Evolutionary conservation across 2,888 invertebrate genomes (phyloP), one percentile per base, ranked within the genome.

Genomic region (Drosophila emarginata): DNA sequence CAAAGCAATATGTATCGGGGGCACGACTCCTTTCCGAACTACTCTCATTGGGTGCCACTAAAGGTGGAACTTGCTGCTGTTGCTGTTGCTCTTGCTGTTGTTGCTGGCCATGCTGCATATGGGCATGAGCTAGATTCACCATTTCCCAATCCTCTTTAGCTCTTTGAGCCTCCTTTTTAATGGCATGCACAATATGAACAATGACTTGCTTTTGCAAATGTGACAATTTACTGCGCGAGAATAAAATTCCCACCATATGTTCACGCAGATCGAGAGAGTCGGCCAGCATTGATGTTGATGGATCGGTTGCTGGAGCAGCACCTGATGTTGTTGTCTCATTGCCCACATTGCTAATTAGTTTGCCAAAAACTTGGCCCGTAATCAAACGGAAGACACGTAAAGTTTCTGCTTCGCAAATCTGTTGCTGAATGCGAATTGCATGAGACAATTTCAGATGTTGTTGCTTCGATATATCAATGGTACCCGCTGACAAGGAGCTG

Each of bases 211-310:
- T 97, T 91, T 98, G 98, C 61, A 98, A 93, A 83, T 97, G 96
- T 0, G 98, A 98, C 23, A 99, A 93, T 91, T 98, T 98, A 90
- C 97, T 97, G 57, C 98, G 94, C 65, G 97, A 97, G 91, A 98
- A 99, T 54, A 99, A 93, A 83, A 99, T 98, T 69, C 98, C 98
- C 52, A 98, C 98, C 94, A 99, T 97, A 90, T 98, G 98, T 89
- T 98, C 98, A 51, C 98, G 94, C 6, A 99, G 93, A 89, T 97
- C 97, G 56, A 95, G 93, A 23, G 94, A 94, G 67, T 92, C 92
- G 0, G 91, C 92, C 4, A 92, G 71, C 74, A 91, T 88, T 61
- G 45, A 45, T 45, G 45, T 12, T 21, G 45, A 40, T 0, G 72
- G 91, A 32, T 53, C 36, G 2, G 37, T 11, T 23, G 4, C 26